Evolutionary conservation across 2,888 invertebrate genomes (phyloP), one percentile per base, ranked within the genome.

Genomic region (Drosophila mulleri): DNA sequence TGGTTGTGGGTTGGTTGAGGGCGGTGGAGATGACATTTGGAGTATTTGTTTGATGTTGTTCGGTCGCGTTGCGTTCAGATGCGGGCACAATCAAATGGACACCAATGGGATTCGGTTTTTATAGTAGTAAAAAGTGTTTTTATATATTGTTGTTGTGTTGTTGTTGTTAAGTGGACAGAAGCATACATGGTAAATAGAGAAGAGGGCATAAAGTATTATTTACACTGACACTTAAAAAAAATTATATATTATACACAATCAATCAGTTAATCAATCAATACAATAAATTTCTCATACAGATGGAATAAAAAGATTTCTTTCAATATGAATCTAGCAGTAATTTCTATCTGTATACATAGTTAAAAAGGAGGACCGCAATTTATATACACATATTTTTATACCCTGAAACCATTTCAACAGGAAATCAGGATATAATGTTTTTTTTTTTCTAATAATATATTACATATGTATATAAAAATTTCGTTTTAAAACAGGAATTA

Each of bases 181-280:
- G 67, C 78, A 73, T 62, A 57, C 63, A 76, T 66, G 62, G 77
- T 65, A 75, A 76, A 87, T 82, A 82, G 48, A 83, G 45, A 86
- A 77, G 77, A 84, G 80, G 78, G 83, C 75, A 78, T 59, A 68
- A 57, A 23, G 4, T 44, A 44, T 37, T 48, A 47, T 9, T 35
- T 41, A 75, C 50, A 63, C 23, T 54, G 52, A 74, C 48, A 39
- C 5, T n/a, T 42, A 63, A 59, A 14, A 14, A 23, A 64, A 45
- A 32, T 32, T 41, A 50, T 32, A 20, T 50, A 59, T 61, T 65
- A 56, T 54, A 54, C 39, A 65, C 45, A 72, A 39, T 42, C 35
- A 65, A 29, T 45, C 44, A 23, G 47, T 63, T 62, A 69, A 39
- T n/a, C n/a, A 67, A n/a, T n/a, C 67, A 42, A 18, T 41, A 35